Conservation (phyloP, 2,797 vertebrate genomes). For the Nyctibius grandis region DNA sequence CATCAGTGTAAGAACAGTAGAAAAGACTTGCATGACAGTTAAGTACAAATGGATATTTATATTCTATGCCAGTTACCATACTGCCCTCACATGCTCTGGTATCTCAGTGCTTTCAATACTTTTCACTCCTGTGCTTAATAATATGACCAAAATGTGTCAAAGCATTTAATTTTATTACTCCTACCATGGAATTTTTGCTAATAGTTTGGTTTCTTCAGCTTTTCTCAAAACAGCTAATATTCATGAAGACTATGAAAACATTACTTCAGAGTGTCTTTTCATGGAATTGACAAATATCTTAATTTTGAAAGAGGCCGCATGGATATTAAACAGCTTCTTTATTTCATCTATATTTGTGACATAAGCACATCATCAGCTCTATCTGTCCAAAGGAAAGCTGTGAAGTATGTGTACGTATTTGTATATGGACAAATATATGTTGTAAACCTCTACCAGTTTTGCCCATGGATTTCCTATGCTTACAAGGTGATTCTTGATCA, state of each 20-base stretch:
- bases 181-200: not conserved
- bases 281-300: not conserved
- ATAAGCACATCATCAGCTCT: not conserved
- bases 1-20: not conserved
- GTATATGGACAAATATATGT: rapidly evolving
- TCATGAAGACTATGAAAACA: not conserved
- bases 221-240: not conserved
- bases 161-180: not conserved
- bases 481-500: not conserved
- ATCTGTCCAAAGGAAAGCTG: not conserved
- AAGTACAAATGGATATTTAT: not conserved
- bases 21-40: not conserved
- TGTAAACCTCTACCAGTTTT: not conserved
- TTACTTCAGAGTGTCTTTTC: not conserved
- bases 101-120: not conserved
- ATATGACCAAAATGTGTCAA: not conserved
- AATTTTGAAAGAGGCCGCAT: not conserved
- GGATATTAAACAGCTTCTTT: not conserved
- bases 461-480: not conserved
- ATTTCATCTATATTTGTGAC: not conserved
- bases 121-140: not conserved
- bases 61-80: not conserved
- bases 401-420: not conserved
- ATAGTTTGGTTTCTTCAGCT: not conserved
- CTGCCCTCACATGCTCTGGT: not conserved